Base-by-base conservation (phyloP, 2,888 invertebrate species). In the Alloscopus bannaensis region DNA sequence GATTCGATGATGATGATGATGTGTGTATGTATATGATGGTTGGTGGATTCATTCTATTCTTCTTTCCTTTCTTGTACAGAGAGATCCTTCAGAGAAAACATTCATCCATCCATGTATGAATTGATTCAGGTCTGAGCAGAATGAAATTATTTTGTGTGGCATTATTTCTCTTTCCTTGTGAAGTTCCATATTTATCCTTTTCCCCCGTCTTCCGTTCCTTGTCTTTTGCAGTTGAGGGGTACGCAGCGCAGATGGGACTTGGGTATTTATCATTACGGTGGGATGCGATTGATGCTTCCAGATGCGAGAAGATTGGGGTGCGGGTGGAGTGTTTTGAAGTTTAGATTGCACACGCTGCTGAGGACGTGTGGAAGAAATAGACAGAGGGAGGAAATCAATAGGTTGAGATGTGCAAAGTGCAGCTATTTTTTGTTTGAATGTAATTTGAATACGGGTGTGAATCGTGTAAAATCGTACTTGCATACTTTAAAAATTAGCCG, bases 121-220 rank as follows among this genome's bases (percentile, higher is more conserved):
- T 84, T 83, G 84, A 84, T 84, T 84, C 83, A 72, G 84, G 83
- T 81, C 81, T 71, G 76, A 81, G 84, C 83, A 79, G 82, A 84
- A 83, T 84, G 83, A 84, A 84, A 84, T 84, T 84, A 84, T 84
- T n/a, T 82, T 69, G 64, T 70, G 71, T 77, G 70, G 64, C 29
- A 62, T 72, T 64, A 40, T 72, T 72, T 36, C 45, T 64, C 42
- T 36, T 71, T 60, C n/a, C n/a, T n/a, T n/a, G n/a, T n/a, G n/a
- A n/a, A n/a, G n/a, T n/a, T n/a, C 31, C 31, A 22, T 28, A 22
- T 62, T 16, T 26, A 60, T 50, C 62, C 29, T 59, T 36, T 60
- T 24, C n/a, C 26, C 52, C 52, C 36, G n/a, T 20, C n/a, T 70
- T 62, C 42, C 40, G 20, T 57, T 18, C 45, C 47, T 60, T 72